phyloP scores from a whole-genome alignment of 2,888 invertebrate genomes.

The Acanthacorydalis orientalis region DNA sequence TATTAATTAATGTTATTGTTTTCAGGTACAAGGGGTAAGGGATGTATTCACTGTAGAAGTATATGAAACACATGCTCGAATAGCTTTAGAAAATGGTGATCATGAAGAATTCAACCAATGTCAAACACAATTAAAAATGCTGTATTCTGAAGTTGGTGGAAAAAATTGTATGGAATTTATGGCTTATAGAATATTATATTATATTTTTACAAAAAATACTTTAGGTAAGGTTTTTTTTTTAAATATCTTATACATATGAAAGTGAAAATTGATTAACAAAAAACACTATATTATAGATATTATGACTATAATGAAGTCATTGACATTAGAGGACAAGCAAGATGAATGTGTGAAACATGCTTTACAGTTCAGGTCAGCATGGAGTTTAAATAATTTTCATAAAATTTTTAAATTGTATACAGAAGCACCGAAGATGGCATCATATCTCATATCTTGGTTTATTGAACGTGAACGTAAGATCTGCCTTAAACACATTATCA shows the following conservation, averaged over 20 bases:
- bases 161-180: constrained; percentile 81
- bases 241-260: constrained; percentile 8
- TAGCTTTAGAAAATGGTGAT: constrained; percentile 94
- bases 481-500: constrained; percentile 83
- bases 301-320: constrained; percentile 71
- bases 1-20: constrained; percentile 9
- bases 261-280: too few relatives aligned
- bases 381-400: constrained; percentile 84
- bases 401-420: constrained; percentile 84
- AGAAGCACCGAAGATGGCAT: constrained; percentile 84
- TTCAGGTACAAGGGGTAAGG: constrained; percentile 85
- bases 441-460: constrained; percentile 97
- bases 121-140: constrained; percentile 91
- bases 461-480: constrained; percentile 83
- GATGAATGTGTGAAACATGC: constrained; percentile 76
- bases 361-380: constrained; percentile 76
- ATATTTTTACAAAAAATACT: constrained; percentile 94
- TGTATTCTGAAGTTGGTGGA: constrained; percentile 68
- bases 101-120: constrained; percentile 99
- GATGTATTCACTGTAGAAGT: constrained; percentile 93
- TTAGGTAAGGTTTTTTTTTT: constrained; percentile 46
- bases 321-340: constrained; percentile 58
- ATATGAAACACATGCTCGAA: constrained; percentile 96
- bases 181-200: constrained; percentile 92
- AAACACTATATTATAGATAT: constrained; percentile 70